Base-by-base conservation (phyloP, 2,888 invertebrate species). In the Apocheima hispidaria region DNA sequence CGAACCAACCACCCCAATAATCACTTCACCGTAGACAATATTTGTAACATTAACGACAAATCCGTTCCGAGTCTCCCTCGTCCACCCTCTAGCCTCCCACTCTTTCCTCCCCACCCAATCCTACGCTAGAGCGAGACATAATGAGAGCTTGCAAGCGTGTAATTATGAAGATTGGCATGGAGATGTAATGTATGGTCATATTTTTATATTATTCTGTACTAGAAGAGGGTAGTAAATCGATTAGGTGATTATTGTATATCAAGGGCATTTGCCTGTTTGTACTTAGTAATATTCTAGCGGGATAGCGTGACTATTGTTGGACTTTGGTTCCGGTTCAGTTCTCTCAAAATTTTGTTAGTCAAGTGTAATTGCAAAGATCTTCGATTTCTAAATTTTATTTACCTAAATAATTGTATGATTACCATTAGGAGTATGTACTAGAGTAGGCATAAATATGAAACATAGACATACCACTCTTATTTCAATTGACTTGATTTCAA, bases 21-120 rank as follows among this genome's bases (percentile, higher is more conserved):
- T 82, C 79, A 80, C 77, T 84, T 81, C 81, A 84, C 82, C 79
- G 79, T 81, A 77, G 82, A 83, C 83, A 84, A 84, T 85, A 84
- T 84, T 86, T 79, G 85, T 83, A 72, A 81, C 86, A 80, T 84
- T 81, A 79, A 76, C 78, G 78, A 77, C 79, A 81, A 81, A 78
- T 77, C 77, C 80, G 75, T 68, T 68, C 62, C 63, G 66, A 63
- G 65, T 63, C 63, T 53, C 68, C 69, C 65, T 18, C 50, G 55
- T 50, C 61, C 61, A 40, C 60, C 67, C 61, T 63, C 51, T 2
- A 20, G 12, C 52, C 20, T 7, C 69, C 65, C 49, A 73, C 72
- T 60, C 72, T 52, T 33, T 75, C 72, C 9, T n/a, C 70, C 46
- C 73, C 20, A 21, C 0, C 5, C 3, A 20, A 18, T 26, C 20